Evolutionary conservation across 2,797 vertebrate species (phyloP), one percentile per base, ranked within the genome.

Genomic region (Tarsius wallacei): DNA sequence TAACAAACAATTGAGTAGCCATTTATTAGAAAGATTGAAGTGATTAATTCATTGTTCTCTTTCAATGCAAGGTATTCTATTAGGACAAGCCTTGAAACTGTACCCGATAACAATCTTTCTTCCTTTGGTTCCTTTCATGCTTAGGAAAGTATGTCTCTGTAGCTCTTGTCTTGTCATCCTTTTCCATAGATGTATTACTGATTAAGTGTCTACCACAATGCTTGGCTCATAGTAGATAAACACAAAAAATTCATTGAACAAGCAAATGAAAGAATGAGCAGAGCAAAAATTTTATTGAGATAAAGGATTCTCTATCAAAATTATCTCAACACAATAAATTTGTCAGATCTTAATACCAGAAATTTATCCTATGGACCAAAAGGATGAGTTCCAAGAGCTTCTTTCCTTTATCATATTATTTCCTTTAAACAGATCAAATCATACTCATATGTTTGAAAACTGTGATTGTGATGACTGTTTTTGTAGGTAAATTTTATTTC

Each of bases 261-360:
- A 28, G 5, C 57, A 33, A 83, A 61, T 63, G 49, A 66, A 73
- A 57, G 71, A 73, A 87, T 73, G 24, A 87, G n/a, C 24, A n/a
- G 31, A 80, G 57, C 15, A 74, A 68, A 68, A 68, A 55, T 86
- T 78, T 90, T 81, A 57, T n/a, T 80, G 33, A 33, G 53, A 61
- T 55, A 70, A 68, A 82, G 3, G 2, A 55, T 83, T 91, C 47
- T 73, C 15, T 78, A 28, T 70, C 74, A 78, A 74, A 96, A 95
- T 31, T 55, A 61, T 16, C n/a, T 85, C 51, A 61, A 11, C 28
- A 66, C 89, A 96, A 93, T 73, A 80, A 85, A 31, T 49, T 49
- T 61, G 19, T 92, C 14, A 91, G 68, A 83, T 14, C 76, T 42
- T 17, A 81, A 42, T 42, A 55, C 33, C 66, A 55, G 28, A 77